Evolutionary conservation across 2,113 vertebrate genomes (phyloP), one percentile per base, ranked within the genome.

Genomic region (Dunckerocampus dactyliophorus): DNA sequence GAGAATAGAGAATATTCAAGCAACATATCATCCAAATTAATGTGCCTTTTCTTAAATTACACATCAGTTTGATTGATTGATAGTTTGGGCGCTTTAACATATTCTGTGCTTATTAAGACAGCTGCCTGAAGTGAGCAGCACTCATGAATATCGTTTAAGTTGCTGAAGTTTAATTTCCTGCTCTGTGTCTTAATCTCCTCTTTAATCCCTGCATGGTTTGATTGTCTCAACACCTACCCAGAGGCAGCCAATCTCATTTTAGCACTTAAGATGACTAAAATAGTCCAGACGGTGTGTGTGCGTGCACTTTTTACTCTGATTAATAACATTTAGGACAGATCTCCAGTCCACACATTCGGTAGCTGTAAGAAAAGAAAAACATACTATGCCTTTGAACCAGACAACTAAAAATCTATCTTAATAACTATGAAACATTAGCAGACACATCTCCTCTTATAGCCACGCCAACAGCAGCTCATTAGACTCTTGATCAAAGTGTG

Each of bases 101-200:
- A 83, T 78, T 81, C 65, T 71, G 75, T 79, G 65, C 83, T 87
- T 89, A 90, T 89, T 90, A 89, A 90, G 88, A 75, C 69, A 65
- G 67, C 79, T 67, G 85, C 79, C 84, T 81, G 67, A 73, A 71
- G 77, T 77, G 83, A 86, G 82, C 75, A 72, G 56, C 51, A 47
- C 81, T 86, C 84, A 86, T 89, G 89, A 92, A 89, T 90, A 86
- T 88, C 72, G 75, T 83, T 87, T 82, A 81, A 89, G 77, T 88
- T 74, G 75, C 79, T 81, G 75, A 88, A 85, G 82, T 90, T 90
- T 89, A 89, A 91, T 91, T 91, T 92, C 90, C 90, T 92, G 88
- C 76, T 48, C 83, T 83, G 68, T 80, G 82, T 88, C 88, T 87
- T 85, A 84, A 90, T 87, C 82, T 87, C 82, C 86, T 83, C 84